Evolutionary conservation across 1,140 invertebrate species (phyloP).

Genomic region (Heliconius eleuchia): DNA sequence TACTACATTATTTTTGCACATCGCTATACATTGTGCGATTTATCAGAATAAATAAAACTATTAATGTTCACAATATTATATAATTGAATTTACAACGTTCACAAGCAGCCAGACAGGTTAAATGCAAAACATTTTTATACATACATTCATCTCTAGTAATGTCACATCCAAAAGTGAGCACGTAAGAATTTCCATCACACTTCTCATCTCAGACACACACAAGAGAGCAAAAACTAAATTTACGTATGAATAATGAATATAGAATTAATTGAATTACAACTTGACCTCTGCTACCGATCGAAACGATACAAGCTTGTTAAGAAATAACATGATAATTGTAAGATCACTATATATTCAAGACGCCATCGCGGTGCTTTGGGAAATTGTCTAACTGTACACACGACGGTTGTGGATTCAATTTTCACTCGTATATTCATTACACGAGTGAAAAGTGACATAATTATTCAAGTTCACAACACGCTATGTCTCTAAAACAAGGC

Average conservation of each 20-base stretch:
- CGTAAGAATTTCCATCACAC: not conserved
- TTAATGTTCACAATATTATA: no score
- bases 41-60: no score
- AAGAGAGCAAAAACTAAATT: conserved; percentile 24
- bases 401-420: not conserved
- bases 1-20: no score
- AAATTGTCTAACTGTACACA: not conserved
- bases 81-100: no score
- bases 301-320: not conserved
- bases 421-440: no score
- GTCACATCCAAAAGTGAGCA: not conserved
- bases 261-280: conserved; percentile 73
- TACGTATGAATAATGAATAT: conserved; percentile 21
- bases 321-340: not conserved
- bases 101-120: no score
- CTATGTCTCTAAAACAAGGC: not conserved
- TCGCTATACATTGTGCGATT: no score
- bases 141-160: no score
- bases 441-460: no score
- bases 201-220: not conserved
- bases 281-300: conserved; percentile 66
- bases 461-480: not conserved
- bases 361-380: not conserved
- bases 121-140: no score
- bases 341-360: not conserved